Evolutionary conservation across 2,797 vertebrate species (phyloP).

Genomic region (Bovichtus diacanthus): DNA sequence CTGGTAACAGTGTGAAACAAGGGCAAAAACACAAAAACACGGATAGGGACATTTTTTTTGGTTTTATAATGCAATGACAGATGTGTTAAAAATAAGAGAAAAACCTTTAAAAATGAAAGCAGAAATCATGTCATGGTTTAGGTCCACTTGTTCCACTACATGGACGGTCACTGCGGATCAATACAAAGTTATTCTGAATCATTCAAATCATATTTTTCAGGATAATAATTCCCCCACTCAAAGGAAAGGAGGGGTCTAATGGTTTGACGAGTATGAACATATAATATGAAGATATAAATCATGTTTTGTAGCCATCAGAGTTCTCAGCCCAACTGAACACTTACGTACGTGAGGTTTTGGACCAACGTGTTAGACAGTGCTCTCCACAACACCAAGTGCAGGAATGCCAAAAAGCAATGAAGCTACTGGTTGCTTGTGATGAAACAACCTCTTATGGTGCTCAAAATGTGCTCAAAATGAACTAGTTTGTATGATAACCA

Average conservation of each 20-base stretch:
- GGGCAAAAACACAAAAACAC: background rate
- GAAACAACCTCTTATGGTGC: background rate
- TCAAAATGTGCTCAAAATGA: too few relatives aligned
- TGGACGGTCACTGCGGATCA: slow-evolving; percentile 24
- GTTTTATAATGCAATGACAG: background rate
- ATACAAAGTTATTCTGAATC: slow-evolving; percentile 30
- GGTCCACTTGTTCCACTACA: slow-evolving; percentile 25
- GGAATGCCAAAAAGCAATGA: background rate
- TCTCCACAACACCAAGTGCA: background rate
- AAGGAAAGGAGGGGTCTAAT: slow-evolving; percentile 1
- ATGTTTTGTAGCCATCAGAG: slow-evolving; percentile 19
- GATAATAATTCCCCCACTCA: slow-evolving; percentile 6
- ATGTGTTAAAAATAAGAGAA: background rate
- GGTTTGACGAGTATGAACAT: slow-evolving; percentile 19
- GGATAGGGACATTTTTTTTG: background rate
- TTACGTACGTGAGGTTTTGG: background rate
- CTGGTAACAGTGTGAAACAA: slow-evolving; percentile 1
- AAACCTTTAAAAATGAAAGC: background rate
- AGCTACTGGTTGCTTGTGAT: background rate
- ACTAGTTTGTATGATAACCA: background rate
- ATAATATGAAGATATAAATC: background rate
- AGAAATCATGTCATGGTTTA: slow-evolving; percentile 12
- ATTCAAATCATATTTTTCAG: too few relatives aligned
- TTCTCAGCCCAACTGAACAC: background rate
- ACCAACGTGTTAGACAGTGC: background rate